Evolutionary conservation across 2,888 invertebrate genomes (phyloP), one percentile per base, ranked within the genome.

Genomic region (Hermodice carunculata): DNA sequence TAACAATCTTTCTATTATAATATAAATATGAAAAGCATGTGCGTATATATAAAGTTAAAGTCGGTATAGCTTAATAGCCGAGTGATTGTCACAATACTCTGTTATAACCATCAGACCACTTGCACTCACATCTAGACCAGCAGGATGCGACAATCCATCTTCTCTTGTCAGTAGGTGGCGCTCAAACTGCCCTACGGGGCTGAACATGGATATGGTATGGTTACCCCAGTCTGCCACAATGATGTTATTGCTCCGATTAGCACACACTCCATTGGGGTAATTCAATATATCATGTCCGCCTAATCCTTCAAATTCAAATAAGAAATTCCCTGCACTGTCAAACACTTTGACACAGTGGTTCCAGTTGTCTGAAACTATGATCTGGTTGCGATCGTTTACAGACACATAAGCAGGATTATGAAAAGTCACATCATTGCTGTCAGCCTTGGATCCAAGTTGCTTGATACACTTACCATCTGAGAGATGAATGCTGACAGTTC

Each of bases 221-320:
- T 80, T 81, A 40, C 79, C 71, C 63, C 81, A 80, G 70, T 82
- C 83, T 0, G 82, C 82, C 8, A 82, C 75, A 44, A 81, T 75
- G 3, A 81, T 75, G 61, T 81, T 74, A 3, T 80, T 81, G 57
- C 72, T 73, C 28, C 66, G 67, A 67, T 82, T 81, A 31, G 73
- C 71, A 60, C 81, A 80, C 2, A 81, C 76, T 0, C 83, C 83
- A 64, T 78, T 80, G 0, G 83, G 83, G 58, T 63, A 69, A 28
- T 63, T 43, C 4, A 68, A 57, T 19, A 3, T n/a, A n/a, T n/a
- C n/a, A n/a, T n/a, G n/a, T 22, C 1, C 19, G 1, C 32, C 31
- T n/a, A n/a, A 54, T 3, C 46, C 42, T 1, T 40, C 65, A 24
- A 28, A 19, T 22, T 52, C 49, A 4, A 37, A n/a, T 14, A 61